Evolutionary conservation across 2,113 vertebrate genomes (phyloP).

Genomic region (Tamias sibiricus): DNA sequence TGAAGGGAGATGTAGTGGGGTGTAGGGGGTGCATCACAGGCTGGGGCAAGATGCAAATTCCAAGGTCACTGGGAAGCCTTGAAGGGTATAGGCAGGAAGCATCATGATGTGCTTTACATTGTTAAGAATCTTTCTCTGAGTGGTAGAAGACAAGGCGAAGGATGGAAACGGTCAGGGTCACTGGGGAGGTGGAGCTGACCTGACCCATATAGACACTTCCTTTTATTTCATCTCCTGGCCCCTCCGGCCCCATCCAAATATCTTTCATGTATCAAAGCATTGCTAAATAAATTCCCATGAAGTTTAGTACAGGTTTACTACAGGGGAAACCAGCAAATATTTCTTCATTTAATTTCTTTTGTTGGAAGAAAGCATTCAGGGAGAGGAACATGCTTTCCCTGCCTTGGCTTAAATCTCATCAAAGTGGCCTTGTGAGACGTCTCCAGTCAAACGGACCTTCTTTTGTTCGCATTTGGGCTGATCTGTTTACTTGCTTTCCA

Average conservation of each 20-base stretch:
- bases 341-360: constrained; percentile 67
- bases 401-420: constrained; percentile 40
- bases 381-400: not conserved
- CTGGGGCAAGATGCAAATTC: not conserved
- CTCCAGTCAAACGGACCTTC: not conserved
- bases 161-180: rapidly evolving
- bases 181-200: not conserved
- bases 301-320: not conserved
- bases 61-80: not conserved
- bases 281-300: constrained; percentile 24
- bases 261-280: constrained; percentile 14
- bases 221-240: not conserved
- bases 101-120: too few species aligned
- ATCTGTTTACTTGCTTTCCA: not conserved
- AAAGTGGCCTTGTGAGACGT: not conserved
- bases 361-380: not conserved
- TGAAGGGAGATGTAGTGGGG: not conserved
- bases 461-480: not conserved
- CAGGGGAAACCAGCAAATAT: constrained; percentile 18
- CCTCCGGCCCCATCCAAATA: not conserved
- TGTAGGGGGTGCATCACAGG: not conserved
- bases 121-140: not conserved
- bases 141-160: not conserved
- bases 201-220: rapidly evolving
- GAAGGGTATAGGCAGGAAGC: too few species aligned